phyloP scores from a whole-genome alignment of 2,113 vertebrate genomes.

The Columba livia region DNA sequence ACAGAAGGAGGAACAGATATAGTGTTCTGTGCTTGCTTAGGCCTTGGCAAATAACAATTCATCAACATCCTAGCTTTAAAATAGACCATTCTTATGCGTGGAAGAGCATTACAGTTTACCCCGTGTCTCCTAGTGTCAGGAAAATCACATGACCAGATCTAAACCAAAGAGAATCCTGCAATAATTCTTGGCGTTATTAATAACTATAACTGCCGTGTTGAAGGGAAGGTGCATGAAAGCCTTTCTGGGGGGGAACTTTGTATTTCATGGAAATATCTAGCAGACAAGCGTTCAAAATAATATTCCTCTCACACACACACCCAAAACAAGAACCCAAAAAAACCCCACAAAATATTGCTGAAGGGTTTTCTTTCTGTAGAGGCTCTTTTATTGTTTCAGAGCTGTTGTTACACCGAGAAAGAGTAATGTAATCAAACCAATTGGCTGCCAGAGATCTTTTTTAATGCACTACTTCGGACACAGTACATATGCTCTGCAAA shows the following conservation, averaged over 20 bases:
- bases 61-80: slow-evolving; percentile 71
- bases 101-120: slow-evolving; percentile 69
- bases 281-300: not conserved
- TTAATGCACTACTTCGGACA: slow-evolving; percentile 70
- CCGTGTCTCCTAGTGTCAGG: slow-evolving; percentile 62
- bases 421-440: slow-evolving; percentile 68
- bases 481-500: slow-evolving; percentile 73
- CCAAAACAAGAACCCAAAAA: not conserved
- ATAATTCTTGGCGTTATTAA: slow-evolving; percentile 58
- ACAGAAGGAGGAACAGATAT: slow-evolving; percentile 61
- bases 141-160: slow-evolving; percentile 61
- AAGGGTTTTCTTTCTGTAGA: slow-evolving; percentile 11
- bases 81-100: slow-evolving; percentile 64
- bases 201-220: slow-evolving; percentile 55
- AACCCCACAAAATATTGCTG: not conserved
- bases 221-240: slow-evolving; percentile 25
- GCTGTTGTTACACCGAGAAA: slow-evolving; percentile 51
- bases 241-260: slow-evolving; percentile 32
- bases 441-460: slow-evolving; percentile 69
- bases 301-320: not conserved
- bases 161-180: slow-evolving; percentile 60
- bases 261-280: not conserved
- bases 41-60: slow-evolving; percentile 74
- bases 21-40: slow-evolving; percentile 75
- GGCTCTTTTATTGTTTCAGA: slow-evolving; percentile 29